Evolutionary conservation across 1,140 invertebrate genomes (phyloP), one percentile per base, ranked within the genome.

Genomic region (Zaprionus vittiger): DNA sequence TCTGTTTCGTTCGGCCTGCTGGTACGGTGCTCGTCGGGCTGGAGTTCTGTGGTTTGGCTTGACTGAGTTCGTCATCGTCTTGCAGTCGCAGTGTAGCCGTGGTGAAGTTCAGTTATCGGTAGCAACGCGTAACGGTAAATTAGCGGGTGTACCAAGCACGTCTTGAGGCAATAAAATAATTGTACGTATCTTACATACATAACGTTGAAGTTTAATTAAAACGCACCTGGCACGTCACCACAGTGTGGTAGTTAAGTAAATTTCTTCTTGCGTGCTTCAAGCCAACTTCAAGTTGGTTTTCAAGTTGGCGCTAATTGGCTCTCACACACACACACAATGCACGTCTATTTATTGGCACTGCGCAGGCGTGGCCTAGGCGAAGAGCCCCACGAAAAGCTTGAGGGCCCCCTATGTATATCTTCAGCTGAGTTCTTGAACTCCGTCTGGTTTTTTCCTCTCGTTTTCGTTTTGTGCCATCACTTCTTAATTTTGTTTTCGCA

Each of bases 361-460:
- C 83, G 84, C 84, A 84, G 70, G 72, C 81, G 85, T 64, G 87
- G 37, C 77, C 37, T 24, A 34, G 57, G 15, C 28, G 15, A 60
- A 38, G 56, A 61, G 38, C 59, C 44, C 47, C 4, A 24, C 47
- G 12, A 52, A 52, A 26, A 72, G 60, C 28, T 34, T 26, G n/a
- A 56, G 41, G n/a, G 12, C 31, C 26, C n/a, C 12, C 15, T 14
- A 37, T 26, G 24, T 26, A 26, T 6, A 73, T 28, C 24, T 69
- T 66, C 26, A 41, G 44, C 41, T 69, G 73, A 66, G 47, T 69
- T 89, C 77, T 85, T 61, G 56, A 38, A 54, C 20, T 67, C 52
- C 24, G 63, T 54, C 70, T 87, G 74, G 71, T 77, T 81, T 87
- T 83, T 84, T 83, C 83, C 78, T 78, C 77, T 87, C 84, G 67